phyloP scores from a whole-genome alignment of 2,797 vertebrate genomes.

The Percopsis omiscomaycus region DNA sequence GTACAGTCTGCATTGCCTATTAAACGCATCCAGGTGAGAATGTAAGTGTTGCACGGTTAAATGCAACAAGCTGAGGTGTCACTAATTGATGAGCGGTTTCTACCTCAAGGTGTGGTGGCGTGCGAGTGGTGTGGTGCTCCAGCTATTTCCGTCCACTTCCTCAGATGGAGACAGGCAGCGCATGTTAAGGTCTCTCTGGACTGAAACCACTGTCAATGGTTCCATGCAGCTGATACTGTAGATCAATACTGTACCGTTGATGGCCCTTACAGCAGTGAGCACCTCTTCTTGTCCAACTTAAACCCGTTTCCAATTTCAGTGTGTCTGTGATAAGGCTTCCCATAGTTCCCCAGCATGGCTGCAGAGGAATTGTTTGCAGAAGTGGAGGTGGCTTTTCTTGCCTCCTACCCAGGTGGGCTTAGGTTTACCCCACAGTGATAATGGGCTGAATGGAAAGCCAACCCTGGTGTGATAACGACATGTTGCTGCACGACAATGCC shows the following conservation, averaged over 20 bases:
- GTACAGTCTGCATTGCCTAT: no score
- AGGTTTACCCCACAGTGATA: slow-evolving; percentile 42
- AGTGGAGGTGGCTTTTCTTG: slow-evolving; percentile 12
- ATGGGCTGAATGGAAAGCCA: slow-evolving; percentile 40
- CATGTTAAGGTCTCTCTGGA: slow-evolving; percentile 13
- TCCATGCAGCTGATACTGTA: no score
- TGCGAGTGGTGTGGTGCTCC: slow-evolving; percentile 59
- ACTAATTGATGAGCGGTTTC: slow-evolving; percentile 12
- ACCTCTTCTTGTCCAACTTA: not conserved
- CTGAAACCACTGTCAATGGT: no score
- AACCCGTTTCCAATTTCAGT: slow-evolving; percentile 5
- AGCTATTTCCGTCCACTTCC: slow-evolving; percentile 63
- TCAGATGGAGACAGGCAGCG: slow-evolving; percentile 44
- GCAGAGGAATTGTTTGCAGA: slow-evolving; percentile 23
- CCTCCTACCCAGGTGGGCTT: slow-evolving; percentile 23
- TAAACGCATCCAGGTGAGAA: no score
- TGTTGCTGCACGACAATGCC: slow-evolving; percentile 18
- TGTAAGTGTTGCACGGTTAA: no score
- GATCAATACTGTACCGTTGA: no score
- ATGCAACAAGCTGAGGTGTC: no score
- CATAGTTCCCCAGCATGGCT: slow-evolving; percentile 6
- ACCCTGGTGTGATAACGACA: slow-evolving; percentile 36
- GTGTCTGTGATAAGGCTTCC: not conserved
- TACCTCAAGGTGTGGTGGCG: slow-evolving; percentile 48
- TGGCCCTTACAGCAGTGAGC: not conserved